Evolutionary conservation across 2,888 invertebrate species (phyloP), one percentile per base, ranked within the genome.

Genomic region (Scaptomyza parva): DNA sequence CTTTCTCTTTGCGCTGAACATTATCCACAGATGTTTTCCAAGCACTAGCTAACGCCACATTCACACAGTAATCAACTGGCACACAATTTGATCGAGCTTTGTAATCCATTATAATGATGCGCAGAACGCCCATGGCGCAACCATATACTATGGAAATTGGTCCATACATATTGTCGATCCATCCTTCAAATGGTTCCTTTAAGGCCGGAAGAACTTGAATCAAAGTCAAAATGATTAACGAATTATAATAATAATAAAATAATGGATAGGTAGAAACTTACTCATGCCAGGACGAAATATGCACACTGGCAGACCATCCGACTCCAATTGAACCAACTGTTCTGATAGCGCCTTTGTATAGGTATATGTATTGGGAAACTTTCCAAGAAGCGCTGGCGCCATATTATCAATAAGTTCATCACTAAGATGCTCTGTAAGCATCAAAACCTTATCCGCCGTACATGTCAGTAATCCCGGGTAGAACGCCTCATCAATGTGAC

Each of bases 161-260:
- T 20, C 40, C 40, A 40, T 40, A 40, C 0, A 40, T 7, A 40
- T 40, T 20, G 20, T 78, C 66, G 71, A 58, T 76, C 53, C 51
- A 43, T 43, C 30, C 37, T 39, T 17, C 6, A 2, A 39, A 17
- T 17, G 37, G 37, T 18, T 39, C 37, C 37, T 39, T 39, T 4
- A 11, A 39, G 17, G 17, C 17, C 37, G 37, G 14, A 9, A 39
- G 37, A 39, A 39, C 37, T 39, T 39, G 4, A 39, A 17, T 14
- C 4, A 39, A 17, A 39, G n/a, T n/a, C 7, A 11, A 39, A 39
- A 14, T 9, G 37, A 39, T 39, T 39, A 39, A 18, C 37, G 18
- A 17, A 39, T 4, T 4, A 17, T 9, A 6, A 9, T 39, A 18
- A 17, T 8, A 1, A 3, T 9, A 18, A 2, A 9, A 18, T 17